Evolutionary conservation across 2,113 vertebrate species (phyloP).

Genomic region (Amazona guildingii): DNA sequence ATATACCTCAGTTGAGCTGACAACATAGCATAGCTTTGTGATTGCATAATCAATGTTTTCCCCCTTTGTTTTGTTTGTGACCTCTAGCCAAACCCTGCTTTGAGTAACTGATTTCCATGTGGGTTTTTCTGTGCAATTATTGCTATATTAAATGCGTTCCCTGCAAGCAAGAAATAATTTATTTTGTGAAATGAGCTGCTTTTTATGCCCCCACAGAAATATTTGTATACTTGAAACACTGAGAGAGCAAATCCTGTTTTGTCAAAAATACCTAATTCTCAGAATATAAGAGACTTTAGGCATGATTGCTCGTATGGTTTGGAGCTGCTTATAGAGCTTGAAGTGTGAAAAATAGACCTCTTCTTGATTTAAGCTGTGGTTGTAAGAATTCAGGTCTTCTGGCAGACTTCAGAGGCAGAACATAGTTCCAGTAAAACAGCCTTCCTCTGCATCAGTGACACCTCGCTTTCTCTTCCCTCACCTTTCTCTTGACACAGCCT

Average conservation of each 20-base stretch:
- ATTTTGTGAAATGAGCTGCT: neutral
- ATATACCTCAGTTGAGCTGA: slow-evolving; percentile 51
- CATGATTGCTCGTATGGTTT: neutral
- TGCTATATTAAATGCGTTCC: neutral
- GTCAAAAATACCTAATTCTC: neutral
- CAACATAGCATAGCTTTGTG: slow-evolving; percentile 47
- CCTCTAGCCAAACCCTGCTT: slow-evolving; percentile 35
- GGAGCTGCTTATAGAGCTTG: neutral
- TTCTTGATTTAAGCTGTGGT: neutral
- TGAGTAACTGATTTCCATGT: slow-evolving; percentile 20
- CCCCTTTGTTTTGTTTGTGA: slow-evolving; percentile 39
- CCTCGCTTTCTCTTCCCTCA: neutral
- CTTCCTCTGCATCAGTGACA: neutral
- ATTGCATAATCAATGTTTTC: slow-evolving; percentile 53
- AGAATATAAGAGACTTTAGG: neutral
- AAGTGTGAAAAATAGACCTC: slow-evolving; percentile 28
- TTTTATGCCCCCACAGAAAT: neutral
- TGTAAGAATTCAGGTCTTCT: neutral
- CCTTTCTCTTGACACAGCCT: neutral
- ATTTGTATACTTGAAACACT: neutral
- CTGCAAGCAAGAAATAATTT: neutral
- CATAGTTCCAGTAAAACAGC: neutral
- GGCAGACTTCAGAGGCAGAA: neutral
- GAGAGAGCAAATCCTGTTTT: neutral
- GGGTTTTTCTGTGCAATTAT: neutral